phyloP scores from a whole-genome alignment of 2,797 vertebrate genomes.

The Myotis myotis region DNA sequence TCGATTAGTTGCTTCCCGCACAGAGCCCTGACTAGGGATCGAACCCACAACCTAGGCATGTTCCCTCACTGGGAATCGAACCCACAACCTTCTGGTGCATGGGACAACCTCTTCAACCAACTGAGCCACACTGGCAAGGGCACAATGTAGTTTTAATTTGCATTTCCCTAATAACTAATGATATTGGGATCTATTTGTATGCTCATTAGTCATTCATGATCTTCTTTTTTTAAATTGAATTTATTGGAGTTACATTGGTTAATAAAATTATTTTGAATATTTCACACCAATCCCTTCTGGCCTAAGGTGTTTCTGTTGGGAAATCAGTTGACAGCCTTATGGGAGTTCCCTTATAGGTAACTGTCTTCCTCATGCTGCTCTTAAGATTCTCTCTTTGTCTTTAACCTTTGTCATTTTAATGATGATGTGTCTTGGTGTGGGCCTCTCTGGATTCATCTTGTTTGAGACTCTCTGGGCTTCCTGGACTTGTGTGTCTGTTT shows the following conservation, averaged over 20 bases:
- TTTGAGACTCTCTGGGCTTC: neutral
- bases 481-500: neutral
- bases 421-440: neutral
- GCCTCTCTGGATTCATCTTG: neutral
- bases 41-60: neutral
- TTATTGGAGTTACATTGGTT: neutral
- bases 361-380: neutral
- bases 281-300: neutral
- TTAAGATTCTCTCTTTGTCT: neutral
- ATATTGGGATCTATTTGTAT: neutral
- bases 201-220: neutral
- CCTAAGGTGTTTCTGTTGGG: neutral
- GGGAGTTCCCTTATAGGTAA: neutral
- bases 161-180: neutral
- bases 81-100: too few relatives aligned
- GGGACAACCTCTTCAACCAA: neutral
- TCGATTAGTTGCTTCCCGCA: neutral
- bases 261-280: neutral
- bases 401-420: neutral
- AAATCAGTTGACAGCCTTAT: neutral
- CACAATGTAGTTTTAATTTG: neutral
- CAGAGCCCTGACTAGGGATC: neutral
- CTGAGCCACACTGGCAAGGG: neutral
- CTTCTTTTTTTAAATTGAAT: neutral
- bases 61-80: neutral